These are phyloP conservation scores for Acinonyx jubatus DNA, from an alignment of 2,113 vertebrate genomes.

Conservation along the genomic window DNA sequence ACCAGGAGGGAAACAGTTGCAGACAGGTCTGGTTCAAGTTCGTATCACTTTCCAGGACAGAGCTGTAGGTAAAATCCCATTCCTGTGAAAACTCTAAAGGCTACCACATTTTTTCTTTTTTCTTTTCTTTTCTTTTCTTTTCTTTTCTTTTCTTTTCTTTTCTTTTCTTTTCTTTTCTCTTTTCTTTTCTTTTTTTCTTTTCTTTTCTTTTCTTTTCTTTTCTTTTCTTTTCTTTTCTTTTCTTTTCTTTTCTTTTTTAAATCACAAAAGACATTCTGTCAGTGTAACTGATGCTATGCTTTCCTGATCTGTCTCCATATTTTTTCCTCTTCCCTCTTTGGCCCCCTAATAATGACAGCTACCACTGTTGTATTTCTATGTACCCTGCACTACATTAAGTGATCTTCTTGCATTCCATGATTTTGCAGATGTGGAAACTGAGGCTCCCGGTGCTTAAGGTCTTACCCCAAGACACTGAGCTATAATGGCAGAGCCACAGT, in stretches of 20 bases:
- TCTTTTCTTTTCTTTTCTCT: neutral
- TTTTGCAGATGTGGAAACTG: neutral
- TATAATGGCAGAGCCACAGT: neutral
- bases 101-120: neutral
- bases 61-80: neutral
- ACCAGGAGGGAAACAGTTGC: neutral
- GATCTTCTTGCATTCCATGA: neutral
- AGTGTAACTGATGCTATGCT: neutral
- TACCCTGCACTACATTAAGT: neutral
- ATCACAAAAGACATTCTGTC: neutral
- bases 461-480: rapidly evolving
- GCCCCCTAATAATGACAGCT: neutral
- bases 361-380: neutral
- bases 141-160: neutral
- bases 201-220: neutral
- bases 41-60: neutral
- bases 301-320: neutral
- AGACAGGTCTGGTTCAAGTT: neutral
- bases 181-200: no score
- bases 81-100: neutral
- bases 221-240: no score
- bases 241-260: neutral
- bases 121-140: neutral
- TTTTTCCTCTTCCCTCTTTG: neutral
- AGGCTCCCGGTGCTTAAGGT: no score